phyloP scores from a whole-genome alignment of 1,140 invertebrate species.

The Aphelenchoides besseyi region DNA sequence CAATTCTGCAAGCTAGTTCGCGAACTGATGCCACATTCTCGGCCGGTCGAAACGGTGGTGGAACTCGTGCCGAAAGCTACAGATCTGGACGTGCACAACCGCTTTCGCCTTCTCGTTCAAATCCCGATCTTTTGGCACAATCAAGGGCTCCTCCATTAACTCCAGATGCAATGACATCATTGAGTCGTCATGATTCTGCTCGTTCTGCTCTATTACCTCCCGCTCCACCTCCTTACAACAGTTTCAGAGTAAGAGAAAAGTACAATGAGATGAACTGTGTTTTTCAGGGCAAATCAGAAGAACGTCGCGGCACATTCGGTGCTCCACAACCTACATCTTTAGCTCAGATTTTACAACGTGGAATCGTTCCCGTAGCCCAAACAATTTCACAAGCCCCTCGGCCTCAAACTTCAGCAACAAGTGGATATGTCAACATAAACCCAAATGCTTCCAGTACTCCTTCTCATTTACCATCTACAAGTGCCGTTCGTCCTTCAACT shows the following conservation, averaged over 20 bases:
- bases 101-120: conserved; percentile 13
- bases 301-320: background rate
- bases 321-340: background rate
- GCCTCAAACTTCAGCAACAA: background rate
- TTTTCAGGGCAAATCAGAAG: conserved; percentile 17
- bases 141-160: background rate
- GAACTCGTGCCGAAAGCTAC: no score
- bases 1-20: conserved; percentile 10
- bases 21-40: background rate
- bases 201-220: background rate
- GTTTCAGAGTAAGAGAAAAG: background rate
- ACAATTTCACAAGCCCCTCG: background rate
- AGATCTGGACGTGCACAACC: no score
- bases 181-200: background rate
- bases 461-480: conserved; percentile 7
- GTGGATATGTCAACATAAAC: conserved; percentile 9
- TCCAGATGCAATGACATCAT: background rate
- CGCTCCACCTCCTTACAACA: conserved; percentile 9
- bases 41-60: background rate
- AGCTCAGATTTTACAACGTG: conserved; percentile 15
- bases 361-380: conserved; percentile 11
- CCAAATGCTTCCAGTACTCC: background rate
- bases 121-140: conserved; percentile 1
- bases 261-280: background rate
- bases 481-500: background rate